Conservation (phyloP, 2,113 vertebrate genomes). For the Scomber japonicus region DNA sequence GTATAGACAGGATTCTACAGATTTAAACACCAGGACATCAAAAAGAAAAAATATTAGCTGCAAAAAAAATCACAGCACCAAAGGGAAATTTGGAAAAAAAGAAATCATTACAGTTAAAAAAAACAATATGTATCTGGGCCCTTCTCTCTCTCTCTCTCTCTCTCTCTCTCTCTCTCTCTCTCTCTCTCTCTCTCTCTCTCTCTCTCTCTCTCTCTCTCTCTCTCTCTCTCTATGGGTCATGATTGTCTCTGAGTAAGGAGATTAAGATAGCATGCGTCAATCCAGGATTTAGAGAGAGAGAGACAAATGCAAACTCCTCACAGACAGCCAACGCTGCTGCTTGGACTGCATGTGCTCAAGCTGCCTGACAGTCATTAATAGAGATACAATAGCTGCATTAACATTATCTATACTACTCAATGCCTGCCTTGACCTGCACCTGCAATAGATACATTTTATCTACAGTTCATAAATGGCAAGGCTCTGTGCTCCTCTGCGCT, state of each 20-base stretch:
- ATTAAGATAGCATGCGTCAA: constrained; percentile 91
- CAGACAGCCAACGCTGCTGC: constrained; percentile 66
- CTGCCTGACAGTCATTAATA: constrained; percentile 41
- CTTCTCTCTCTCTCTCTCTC: neutral
- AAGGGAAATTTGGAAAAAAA: constrained; percentile 21
- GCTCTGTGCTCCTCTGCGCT: constrained; percentile 6
- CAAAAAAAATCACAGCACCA: constrained; percentile 13
- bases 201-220: neutral
- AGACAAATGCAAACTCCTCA: constrained; percentile 84
- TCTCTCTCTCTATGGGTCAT: constrained; percentile 60
- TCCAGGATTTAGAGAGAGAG: constrained; percentile 88
- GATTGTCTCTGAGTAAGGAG: constrained; percentile 90
- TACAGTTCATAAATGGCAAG: neutral
- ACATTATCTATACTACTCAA: constrained; percentile 47
- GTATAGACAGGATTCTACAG: neutral
- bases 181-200: too few species aligned
- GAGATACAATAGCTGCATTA: constrained; percentile 55
- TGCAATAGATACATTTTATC: constrained; percentile 52
- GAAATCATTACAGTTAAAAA: constrained; percentile 7
- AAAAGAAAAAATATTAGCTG: neutral
- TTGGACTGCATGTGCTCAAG: constrained; percentile 25
- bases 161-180: too few species aligned
- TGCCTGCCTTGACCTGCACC: constrained; percentile 7
- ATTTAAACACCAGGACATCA: constrained; percentile 1
- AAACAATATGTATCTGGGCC: constrained; percentile 26